These are phyloP conservation scores for Notothenia rossii DNA, from an alignment of 2,113 vertebrate species.

Conservation along the genomic window DNA sequence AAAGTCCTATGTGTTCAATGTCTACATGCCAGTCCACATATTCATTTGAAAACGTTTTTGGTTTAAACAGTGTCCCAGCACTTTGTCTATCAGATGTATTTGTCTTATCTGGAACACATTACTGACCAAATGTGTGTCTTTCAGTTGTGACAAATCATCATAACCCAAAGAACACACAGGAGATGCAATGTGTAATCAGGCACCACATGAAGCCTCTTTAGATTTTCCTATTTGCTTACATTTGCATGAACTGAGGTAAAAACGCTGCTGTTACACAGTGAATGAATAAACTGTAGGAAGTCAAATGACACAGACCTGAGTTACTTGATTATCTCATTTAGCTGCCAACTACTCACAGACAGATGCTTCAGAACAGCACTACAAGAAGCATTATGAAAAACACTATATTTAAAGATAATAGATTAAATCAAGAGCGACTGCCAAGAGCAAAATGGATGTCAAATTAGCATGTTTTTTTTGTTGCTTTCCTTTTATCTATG, in stretches of 20 bases:
- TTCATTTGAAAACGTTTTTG: too few relatives aligned
- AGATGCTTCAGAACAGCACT: not conserved
- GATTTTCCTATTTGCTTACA: constrained; percentile 26
- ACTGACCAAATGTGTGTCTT: not conserved
- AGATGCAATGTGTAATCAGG: constrained; percentile 2
- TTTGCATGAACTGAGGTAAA: constrained; percentile 29
- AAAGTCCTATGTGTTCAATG: not conserved
- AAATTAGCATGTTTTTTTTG: constrained; percentile 2
- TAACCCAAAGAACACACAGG: constrained; percentile 9
- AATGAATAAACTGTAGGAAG: not conserved
- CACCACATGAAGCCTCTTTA: not conserved
- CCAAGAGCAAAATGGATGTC: not conserved
- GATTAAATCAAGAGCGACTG: constrained; percentile 15
- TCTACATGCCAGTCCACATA: not conserved
- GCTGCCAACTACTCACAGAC: constrained; percentile 6
- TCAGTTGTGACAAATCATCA: constrained; percentile 27
- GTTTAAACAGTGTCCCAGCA: too few relatives aligned
- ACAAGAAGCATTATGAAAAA: not conserved
- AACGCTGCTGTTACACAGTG: not conserved
- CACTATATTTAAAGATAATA: not conserved
- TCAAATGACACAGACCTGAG: not conserved
- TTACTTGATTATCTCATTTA: constrained; percentile 1
- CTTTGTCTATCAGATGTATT: too few relatives aligned
- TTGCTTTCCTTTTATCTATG: constrained; percentile 13
- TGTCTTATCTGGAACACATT: too few relatives aligned